Evolutionary conservation across 2,888 invertebrate genomes (phyloP).

Genomic region (Teleogryllus oceanicus): DNA sequence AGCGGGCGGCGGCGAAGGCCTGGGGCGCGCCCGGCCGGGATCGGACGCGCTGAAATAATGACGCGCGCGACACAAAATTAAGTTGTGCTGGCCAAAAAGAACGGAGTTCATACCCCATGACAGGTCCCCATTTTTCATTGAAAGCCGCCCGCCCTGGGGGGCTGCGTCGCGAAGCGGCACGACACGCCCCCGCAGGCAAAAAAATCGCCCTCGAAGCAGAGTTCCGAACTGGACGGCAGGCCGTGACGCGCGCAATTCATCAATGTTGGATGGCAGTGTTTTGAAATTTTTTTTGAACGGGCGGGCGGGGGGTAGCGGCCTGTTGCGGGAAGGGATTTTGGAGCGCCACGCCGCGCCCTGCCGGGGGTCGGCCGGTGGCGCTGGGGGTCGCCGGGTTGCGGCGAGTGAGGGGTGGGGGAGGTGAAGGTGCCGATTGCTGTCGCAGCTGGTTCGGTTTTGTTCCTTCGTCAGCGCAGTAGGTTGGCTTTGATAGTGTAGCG

Average conservation of each 20-base stretch:
- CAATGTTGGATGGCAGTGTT: not conserved
- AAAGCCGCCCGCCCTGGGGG: not conserved
- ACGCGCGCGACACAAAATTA: slow-evolving; percentile 6
- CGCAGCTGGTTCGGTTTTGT: too few relatives aligned
- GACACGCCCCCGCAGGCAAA: not conserved
- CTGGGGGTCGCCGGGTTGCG: too few relatives aligned
- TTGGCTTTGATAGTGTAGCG: too few relatives aligned
- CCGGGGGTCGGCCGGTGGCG: too few relatives aligned
- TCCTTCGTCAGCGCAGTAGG: too few relatives aligned
- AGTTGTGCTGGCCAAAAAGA: not conserved
- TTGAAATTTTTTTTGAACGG: not conserved
- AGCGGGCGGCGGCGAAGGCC: not conserved
- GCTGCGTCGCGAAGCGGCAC: not conserved
- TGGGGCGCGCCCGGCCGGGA: not conserved
- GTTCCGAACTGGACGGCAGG: not conserved
- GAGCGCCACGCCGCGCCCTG: too few relatives aligned
- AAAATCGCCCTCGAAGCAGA: not conserved
- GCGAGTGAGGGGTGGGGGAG: too few relatives aligned
- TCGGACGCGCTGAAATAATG: not conserved
- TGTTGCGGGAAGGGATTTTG: too few relatives aligned
- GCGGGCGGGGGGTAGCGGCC: not conserved
- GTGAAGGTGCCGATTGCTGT: too few relatives aligned
- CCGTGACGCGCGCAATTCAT: slow-evolving; percentile 18
- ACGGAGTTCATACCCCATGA: slow-evolving; percentile 10
- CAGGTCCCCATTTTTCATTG: not conserved